These are phyloP conservation scores for Cheilosia soror DNA, from an alignment of 2,888 invertebrate species.

Conservation along the genomic window DNA sequence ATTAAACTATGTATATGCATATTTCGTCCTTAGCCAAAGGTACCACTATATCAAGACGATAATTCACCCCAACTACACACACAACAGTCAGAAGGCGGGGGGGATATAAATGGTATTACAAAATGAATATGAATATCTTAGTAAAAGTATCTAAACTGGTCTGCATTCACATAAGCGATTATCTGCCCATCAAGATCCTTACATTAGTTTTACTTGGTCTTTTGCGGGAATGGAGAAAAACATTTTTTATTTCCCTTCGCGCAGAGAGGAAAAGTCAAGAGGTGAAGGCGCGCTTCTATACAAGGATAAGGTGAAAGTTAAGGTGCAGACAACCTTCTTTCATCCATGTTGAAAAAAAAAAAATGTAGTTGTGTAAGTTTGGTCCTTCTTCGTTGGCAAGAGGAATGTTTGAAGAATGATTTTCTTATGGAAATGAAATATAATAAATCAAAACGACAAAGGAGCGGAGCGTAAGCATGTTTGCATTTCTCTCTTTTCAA, in stretches of 20 bases:
- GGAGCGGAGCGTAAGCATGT: slow-evolving; percentile 15
- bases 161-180: slow-evolving; percentile 68
- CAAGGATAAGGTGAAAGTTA: slow-evolving; percentile 33
- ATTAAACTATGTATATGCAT: slow-evolving; percentile 67
- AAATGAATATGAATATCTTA: slow-evolving; percentile 65
- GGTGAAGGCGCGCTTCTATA: slow-evolving; percentile 4
- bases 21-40: slow-evolving; percentile 11
- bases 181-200: slow-evolving; percentile 65
- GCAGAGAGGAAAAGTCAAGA: slow-evolving; percentile 10
- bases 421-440: slow-evolving; percentile 67
- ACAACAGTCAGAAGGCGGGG: slow-evolving; percentile 14
- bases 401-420: slow-evolving; percentile 26
- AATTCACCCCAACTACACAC: slow-evolving; percentile 44
- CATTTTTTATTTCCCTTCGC: slow-evolving; percentile 19
- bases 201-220: slow-evolving; percentile 32
- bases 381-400: neutral
- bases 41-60: slow-evolving; percentile 42
- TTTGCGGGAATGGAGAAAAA: slow-evolving; percentile 28
- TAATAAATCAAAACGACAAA: slow-evolving; percentile 47
- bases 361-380: slow-evolving; percentile 64
- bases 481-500: slow-evolving; percentile 7
- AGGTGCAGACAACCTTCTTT: slow-evolving; percentile 54
- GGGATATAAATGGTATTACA: slow-evolving; percentile 56
- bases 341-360: slow-evolving; percentile 25
- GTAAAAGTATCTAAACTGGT: slow-evolving; percentile 34